Conservation (phyloP, 2,888 invertebrate species). For the Cephus sareptanus region DNA sequence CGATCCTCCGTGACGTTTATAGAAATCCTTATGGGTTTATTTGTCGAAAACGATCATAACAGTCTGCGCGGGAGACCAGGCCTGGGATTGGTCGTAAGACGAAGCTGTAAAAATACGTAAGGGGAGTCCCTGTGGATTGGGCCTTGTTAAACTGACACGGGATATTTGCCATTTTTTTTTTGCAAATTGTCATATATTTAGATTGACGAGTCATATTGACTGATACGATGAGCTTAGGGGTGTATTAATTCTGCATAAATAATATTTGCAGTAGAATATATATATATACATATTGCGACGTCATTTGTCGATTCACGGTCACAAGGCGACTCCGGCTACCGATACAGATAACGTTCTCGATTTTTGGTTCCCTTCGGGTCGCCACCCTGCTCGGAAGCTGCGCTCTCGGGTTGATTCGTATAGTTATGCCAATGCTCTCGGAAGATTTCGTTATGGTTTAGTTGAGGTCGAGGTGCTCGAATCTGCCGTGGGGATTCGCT, state of each 20-base stretch:
- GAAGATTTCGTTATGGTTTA: too few species aligned
- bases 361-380: too few species aligned
- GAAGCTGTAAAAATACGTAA: background rate
- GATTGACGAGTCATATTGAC: slow-evolving; percentile 1
- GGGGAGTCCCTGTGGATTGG: background rate
- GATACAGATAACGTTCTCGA: too few species aligned
- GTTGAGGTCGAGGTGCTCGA: too few species aligned
- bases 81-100: background rate
- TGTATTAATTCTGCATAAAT: slow-evolving; percentile 7
- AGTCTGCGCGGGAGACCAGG: background rate
- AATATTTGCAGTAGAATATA: background rate
- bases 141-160: background rate
- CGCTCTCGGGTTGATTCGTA: too few species aligned
- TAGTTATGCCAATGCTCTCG: too few species aligned
- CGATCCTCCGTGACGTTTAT: background rate
- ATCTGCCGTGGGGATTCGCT: too few species aligned
- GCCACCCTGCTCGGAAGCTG: too few species aligned
- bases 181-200: slow-evolving; percentile 15
- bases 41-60: background rate
- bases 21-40: background rate
- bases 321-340: too few species aligned
- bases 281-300: too few species aligned
- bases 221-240: background rate
- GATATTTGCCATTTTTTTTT: background rate
- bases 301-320: too few species aligned